phyloP scores from a whole-genome alignment of 2,113 vertebrate genomes.

The Pungitius pungitius region DNA sequence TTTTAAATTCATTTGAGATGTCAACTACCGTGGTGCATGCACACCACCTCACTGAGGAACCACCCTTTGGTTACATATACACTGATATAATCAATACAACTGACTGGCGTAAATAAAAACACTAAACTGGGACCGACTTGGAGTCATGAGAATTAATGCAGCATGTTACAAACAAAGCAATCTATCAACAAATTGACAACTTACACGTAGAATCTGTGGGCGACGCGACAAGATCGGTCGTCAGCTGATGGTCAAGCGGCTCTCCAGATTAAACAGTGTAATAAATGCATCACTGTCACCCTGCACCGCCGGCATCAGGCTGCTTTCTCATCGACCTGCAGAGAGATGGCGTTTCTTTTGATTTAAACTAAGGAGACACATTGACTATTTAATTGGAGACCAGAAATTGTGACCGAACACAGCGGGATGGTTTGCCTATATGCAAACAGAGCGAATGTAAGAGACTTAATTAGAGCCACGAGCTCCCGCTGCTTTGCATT shows the following conservation, averaged over 20 bases:
- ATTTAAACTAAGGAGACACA: constrained; percentile 4
- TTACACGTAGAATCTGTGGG: not conserved
- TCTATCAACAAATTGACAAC: not conserved
- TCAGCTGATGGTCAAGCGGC: not conserved
- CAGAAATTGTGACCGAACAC: constrained; percentile 27
- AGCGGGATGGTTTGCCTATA: not conserved
- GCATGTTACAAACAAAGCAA: not conserved
- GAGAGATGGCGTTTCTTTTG: constrained; percentile 21
- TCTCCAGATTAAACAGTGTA: not conserved
- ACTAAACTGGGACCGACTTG: constrained; percentile 8
- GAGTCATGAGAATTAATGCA: constrained; percentile 10
- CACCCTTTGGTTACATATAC: too few species aligned
- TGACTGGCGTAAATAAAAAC: constrained; percentile 2
- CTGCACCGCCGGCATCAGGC: constrained; percentile 16
- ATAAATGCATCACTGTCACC: constrained; percentile 2
- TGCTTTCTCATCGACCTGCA: constrained; percentile 25
- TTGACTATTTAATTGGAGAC: constrained; percentile 23
- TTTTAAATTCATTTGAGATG: too few species aligned
- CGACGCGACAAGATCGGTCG: not conserved
- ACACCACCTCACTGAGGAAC: too few species aligned
- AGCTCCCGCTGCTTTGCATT: not conserved
- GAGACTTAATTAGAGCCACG: constrained; percentile 8
- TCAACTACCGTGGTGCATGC: too few species aligned
- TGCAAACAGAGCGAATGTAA: constrained; percentile 16
- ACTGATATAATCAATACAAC: constrained; percentile 12